Evolutionary conservation across 1,140 invertebrate genomes (phyloP), one percentile per base, ranked within the genome.

Genomic region (Diploscapter pachys): DNA sequence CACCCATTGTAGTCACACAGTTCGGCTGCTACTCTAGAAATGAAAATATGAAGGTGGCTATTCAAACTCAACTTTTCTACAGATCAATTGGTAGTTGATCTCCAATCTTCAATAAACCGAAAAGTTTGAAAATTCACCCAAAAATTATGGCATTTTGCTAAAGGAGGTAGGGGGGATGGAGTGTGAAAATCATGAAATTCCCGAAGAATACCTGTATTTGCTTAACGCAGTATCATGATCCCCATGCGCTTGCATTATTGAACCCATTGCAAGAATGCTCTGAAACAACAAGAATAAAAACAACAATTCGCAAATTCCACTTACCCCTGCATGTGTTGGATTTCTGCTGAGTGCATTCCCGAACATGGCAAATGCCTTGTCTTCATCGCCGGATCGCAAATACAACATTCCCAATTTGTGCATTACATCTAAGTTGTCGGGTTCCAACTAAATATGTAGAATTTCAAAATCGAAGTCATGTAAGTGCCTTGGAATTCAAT

Each of bases 1-100:
- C 64, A 64, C 31, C 65, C 73, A 52, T 56, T 66, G 49, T 74
- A 74, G 53, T 74, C 73, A 57, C 73, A 69, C 4, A 57, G 53
- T n/a, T 74, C 53, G 8, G 63, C 66, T 0, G 73, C 73, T 6
- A 64, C 63, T 56, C 73, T 74, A 50, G 3, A 52, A 56, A 62
- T 31, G 31, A 1, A 59, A 11, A 59, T 59, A 59, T 31, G 31
- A 11, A 11, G 9, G 9, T 59, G 57, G 9, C 9, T 59, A 11
- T 59, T 59, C 31, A 31, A 59, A 11, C 57, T 59, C 57, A 11
- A 59, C 31, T 31, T 31, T 59, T 59, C 57, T 59, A 11, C 57
- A 13, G 13, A 9, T 65, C 66, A 68, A 68, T 68, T 0, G 6
- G 5, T 68, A 6, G 51, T 68, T 52, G 8, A 6, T 68, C 1